Percentiles rank a stretch among this genome's conserved stretches.
These are phyloP conservation scores for Paradoxurus hermaphroditus DNA, from an alignment of 2,113 vertebrate genomes.

Conservation along the genomic window DNA sequence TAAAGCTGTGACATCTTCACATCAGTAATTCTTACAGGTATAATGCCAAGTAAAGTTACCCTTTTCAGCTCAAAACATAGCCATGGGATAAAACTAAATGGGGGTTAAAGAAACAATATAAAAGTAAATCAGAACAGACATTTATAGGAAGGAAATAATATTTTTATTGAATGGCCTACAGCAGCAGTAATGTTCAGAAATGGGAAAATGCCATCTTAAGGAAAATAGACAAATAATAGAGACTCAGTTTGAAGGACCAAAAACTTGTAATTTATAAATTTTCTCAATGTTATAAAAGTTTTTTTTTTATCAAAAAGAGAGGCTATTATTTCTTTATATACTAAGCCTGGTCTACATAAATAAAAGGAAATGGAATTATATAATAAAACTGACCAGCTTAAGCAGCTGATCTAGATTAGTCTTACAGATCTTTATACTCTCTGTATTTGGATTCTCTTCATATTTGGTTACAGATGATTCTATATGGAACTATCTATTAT, in stretches of 20 bases:
- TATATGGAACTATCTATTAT: background rate
- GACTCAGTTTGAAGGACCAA: constrained; percentile 13
- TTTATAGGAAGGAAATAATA: constrained; percentile 14
- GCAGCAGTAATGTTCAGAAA: constrained; percentile 41
- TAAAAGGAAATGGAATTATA: background rate
- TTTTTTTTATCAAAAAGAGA: constrained; percentile 26
- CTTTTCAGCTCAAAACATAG: constrained; percentile 43
- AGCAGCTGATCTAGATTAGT: background rate
- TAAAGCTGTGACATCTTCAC: constrained; percentile 25
- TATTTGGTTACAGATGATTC: background rate
- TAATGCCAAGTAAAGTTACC: constrained; percentile 51
- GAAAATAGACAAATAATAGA: constrained; percentile 52
- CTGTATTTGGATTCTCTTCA: background rate
- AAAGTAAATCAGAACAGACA: constrained; percentile 51
- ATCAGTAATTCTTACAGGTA: constrained; percentile 41
- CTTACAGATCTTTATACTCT: background rate
- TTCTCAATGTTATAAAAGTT: constrained; percentile 2
- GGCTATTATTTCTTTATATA: background rate
- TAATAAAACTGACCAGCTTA: background rate
- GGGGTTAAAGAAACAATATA: constrained; percentile 68
- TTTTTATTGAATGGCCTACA: constrained; percentile 52
- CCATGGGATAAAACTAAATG: constrained; percentile 34
- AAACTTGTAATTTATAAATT: constrained; percentile 25
- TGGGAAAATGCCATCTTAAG: constrained; percentile 44
- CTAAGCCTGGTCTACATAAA: background rate